These are phyloP conservation scores for Osmerus mordax DNA, from an alignment of 2,113 vertebrate species.

Conservation along the genomic window DNA sequence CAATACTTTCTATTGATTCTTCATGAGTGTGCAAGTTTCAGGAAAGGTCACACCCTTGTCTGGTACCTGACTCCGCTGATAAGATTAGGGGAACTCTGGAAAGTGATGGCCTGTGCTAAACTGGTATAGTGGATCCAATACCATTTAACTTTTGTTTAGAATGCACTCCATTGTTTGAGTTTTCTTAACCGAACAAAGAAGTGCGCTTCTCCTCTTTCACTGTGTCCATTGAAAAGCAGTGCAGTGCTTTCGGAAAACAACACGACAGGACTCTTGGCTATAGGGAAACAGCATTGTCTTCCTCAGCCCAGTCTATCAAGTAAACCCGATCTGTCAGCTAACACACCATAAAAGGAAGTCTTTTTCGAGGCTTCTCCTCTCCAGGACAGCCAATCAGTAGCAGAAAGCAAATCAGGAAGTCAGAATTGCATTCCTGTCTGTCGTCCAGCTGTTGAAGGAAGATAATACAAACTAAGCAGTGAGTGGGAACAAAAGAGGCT, in stretches of 20 bases:
- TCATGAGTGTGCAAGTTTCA: conserved; percentile 5
- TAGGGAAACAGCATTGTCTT: conserved; percentile 7
- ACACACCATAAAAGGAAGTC: conserved; percentile 62
- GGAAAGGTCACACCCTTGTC: conserved; percentile 16
- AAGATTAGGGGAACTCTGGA: conserved; percentile 19
- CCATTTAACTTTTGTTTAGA: conserved; percentile 10
- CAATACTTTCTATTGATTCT: conserved; percentile 28
- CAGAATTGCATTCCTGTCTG: conserved; percentile 31
- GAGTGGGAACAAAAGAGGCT: conserved; percentile 35
- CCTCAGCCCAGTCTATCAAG: conserved; percentile 12
- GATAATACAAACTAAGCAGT: conserved; percentile 38
- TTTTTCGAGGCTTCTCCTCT: conserved; percentile 24
- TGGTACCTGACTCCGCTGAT: conserved; percentile 17
- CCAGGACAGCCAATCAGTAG: conserved; percentile 47
- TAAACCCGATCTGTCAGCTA: conserved; percentile 31
- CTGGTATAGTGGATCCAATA: background rate
- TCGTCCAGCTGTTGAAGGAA: conserved; percentile 34
- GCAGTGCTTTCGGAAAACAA: background rate
- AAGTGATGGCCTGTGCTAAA: conserved; percentile 19
- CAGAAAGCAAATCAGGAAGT: conserved; percentile 59
- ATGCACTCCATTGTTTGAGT: background rate
- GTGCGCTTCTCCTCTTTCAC: background rate
- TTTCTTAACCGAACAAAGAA: background rate
- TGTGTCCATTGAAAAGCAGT: background rate
- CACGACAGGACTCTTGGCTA: background rate